Evolutionary conservation across 1,140 invertebrate genomes (phyloP).

Genomic region (Lasioglossum albipes): DNA sequence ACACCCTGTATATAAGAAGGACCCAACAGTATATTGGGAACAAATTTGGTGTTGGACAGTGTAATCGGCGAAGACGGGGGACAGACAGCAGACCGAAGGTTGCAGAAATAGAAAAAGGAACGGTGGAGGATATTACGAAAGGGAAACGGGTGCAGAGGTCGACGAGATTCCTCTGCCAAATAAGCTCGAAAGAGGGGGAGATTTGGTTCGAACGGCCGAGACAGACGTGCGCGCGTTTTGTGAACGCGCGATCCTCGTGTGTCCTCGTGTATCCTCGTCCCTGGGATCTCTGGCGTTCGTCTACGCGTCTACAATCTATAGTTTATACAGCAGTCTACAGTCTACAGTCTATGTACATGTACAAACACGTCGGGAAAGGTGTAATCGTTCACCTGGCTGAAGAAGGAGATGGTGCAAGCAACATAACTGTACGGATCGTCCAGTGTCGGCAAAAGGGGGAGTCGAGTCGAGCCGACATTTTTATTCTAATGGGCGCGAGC

Average conservation of each 20-base stretch:
- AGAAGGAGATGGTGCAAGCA: conserved; percentile 17
- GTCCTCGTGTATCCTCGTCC: background rate
- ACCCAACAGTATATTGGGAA: no score
- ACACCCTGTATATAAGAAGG: no score
- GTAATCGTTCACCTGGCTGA: conserved; percentile 30
- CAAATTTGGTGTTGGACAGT: no score
- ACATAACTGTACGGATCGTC: conserved; percentile 51
- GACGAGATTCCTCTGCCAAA: conserved; percentile 20
- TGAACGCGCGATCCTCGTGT: no score
- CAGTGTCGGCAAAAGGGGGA: background rate
- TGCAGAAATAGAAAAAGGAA: background rate
- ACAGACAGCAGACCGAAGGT: background rate
- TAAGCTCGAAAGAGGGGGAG: background rate
- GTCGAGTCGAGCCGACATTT: conserved; percentile 2
- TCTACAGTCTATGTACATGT: no score
- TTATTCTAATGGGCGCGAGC: conserved; percentile 40
- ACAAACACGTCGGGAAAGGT: background rate
- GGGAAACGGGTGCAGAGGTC: conserved; percentile 22
- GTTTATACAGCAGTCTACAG: no score
- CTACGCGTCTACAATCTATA: background rate
- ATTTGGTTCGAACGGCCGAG: no score
- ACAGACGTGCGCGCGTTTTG: no score
- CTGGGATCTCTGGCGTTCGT: background rate
- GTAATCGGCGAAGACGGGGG: no score
- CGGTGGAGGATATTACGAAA: background rate